Evolutionary conservation across 2,797 vertebrate species (phyloP), one percentile per base, ranked within the genome.

Genomic region (Periophthalmus magnuspinnatus): DNA sequence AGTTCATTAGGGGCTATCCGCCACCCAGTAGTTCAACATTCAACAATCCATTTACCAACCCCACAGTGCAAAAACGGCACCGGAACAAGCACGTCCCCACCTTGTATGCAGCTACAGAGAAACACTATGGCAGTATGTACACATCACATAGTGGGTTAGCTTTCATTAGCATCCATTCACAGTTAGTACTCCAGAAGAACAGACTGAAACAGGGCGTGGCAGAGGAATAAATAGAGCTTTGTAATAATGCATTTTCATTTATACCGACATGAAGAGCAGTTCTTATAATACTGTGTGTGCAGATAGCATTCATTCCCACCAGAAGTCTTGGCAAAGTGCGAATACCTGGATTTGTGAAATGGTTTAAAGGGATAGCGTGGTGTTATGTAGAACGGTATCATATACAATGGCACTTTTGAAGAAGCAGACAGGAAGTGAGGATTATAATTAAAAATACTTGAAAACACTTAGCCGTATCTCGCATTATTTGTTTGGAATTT

Each of bases 171-270:
- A 58, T 83, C 52, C 55, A 57, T 55, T 87, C 83, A 89, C 82
- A 83, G 75, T 81, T 81, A 84, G 60, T 75, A 80, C 65, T 80
- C 81, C 22, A 80, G 70, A 73, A 74, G 69, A 88, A 85, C 76
- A 88, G 41, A 67, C 77, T 74, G 77, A 80, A 66, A 50, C 67
- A 83, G 69, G 65, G 72, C 76, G 89, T 52, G 74, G 81, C 72
- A 71, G 77, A 83, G 79, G 71, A 91, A 93, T 94, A 94, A 90
- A 92, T 92, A 91, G 79, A 82, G 73, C 22, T 55, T 85, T 78
- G 54, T 79, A 87, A 90, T 79, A 87, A 90, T 90, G 81, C 76
- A 80, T 86, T 84, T 85, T 81, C 81, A 89, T 88, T 82, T 81
- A 86, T 87, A 85, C 71, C 72, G 64, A 71, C 71, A 67, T 78